A percentile compares a stretch with the other conserved stretches of the same genome.
These are phyloP conservation scores for Galeopsomyia nigrocyanea DNA, from an alignment of 2,888 invertebrate species.

Conservation along the genomic window DNA sequence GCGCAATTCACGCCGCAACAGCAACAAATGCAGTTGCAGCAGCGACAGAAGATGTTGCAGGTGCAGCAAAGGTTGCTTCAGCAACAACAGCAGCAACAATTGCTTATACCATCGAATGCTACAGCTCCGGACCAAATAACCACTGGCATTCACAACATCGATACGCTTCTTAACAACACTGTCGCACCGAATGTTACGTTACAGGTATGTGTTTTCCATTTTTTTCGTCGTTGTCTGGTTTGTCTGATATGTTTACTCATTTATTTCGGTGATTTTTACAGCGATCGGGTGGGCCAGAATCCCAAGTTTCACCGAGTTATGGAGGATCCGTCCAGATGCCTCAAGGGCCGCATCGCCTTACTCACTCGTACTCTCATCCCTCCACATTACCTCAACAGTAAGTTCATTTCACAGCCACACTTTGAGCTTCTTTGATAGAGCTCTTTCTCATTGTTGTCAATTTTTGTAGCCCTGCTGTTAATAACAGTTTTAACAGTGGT, in stretches of 20 bases:
- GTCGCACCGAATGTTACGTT: slow-evolving; percentile 93
- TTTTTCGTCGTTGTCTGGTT: not conserved
- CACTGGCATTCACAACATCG: slow-evolving; percentile 79
- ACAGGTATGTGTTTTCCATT: slow-evolving; percentile 69
- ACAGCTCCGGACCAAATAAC: slow-evolving; percentile 74
- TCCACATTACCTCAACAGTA: slow-evolving; percentile 67
- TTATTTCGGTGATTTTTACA: slow-evolving; percentile 51
- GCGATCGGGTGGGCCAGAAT: slow-evolving; percentile 71
- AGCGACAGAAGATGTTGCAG: slow-evolving; percentile 70
- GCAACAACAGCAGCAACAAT: slow-evolving; percentile 85
- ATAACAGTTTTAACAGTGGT: slow-evolving; percentile 68
- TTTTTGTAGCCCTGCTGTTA: slow-evolving; percentile 61
- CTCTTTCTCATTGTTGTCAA: not conserved
- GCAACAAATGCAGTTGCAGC: slow-evolving; percentile 71
- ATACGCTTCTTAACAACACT: slow-evolving; percentile 85
- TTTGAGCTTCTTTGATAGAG: slow-evolving; percentile 14
- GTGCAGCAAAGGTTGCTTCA: slow-evolving; percentile 79
- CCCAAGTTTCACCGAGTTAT: slow-evolving; percentile 77
- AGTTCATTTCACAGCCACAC: slow-evolving; percentile 45
- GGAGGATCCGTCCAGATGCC: slow-evolving; percentile 69
- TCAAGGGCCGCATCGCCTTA: slow-evolving; percentile 67
- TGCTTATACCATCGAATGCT: slow-evolving; percentile 85
- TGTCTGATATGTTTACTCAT: not conserved
- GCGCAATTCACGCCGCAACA: slow-evolving; percentile 65
- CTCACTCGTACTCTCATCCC: slow-evolving; percentile 66